phyloP scores from a whole-genome alignment of 2,113 vertebrate genomes.

The Holacanthus passer region DNA sequence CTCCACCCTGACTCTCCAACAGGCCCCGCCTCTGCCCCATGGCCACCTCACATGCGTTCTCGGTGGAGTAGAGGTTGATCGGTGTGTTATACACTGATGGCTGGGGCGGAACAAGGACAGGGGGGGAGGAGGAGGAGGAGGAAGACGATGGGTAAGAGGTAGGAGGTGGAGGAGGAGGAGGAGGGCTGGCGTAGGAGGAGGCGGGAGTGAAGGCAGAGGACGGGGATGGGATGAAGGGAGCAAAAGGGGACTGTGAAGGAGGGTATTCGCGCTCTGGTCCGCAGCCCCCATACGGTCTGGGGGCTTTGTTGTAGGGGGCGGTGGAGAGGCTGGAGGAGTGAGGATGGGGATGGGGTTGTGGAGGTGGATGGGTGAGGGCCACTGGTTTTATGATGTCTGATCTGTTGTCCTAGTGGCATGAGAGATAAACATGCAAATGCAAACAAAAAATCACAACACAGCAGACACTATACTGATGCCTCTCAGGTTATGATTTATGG shows the following conservation, averaged over 20 bases:
- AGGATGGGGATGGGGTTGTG: constrained; percentile 79
- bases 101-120: constrained; percentile 89
- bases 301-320: constrained; percentile 88
- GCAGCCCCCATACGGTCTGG: constrained; percentile 85
- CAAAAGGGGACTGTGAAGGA: constrained; percentile 81
- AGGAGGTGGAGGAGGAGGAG: constrained; percentile 63
- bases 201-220: constrained; percentile 89
- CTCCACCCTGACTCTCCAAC: constrained; percentile 90
- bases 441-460: constrained; percentile 81
- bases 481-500: constrained; percentile 5
- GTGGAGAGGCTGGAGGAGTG: constrained; percentile 75
- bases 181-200: constrained; percentile 57
- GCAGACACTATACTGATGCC: constrained; percentile 77
- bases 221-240: constrained; percentile 91
- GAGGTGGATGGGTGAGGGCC: constrained; percentile 87
- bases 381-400: constrained; percentile 94
- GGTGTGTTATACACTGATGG: constrained; percentile 86
- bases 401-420: constrained; percentile 86
- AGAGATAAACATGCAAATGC: constrained; percentile 86
- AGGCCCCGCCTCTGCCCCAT: constrained; percentile 93
- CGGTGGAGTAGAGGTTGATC: constrained; percentile 85
- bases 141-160: constrained; percentile 80
- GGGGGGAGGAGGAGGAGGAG: constrained; percentile 73
- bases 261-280: constrained; percentile 35
- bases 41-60: constrained; percentile 90